Conservation (phyloP, 2,113 vertebrate genomes). For the Sapayoa aenigma region DNA sequence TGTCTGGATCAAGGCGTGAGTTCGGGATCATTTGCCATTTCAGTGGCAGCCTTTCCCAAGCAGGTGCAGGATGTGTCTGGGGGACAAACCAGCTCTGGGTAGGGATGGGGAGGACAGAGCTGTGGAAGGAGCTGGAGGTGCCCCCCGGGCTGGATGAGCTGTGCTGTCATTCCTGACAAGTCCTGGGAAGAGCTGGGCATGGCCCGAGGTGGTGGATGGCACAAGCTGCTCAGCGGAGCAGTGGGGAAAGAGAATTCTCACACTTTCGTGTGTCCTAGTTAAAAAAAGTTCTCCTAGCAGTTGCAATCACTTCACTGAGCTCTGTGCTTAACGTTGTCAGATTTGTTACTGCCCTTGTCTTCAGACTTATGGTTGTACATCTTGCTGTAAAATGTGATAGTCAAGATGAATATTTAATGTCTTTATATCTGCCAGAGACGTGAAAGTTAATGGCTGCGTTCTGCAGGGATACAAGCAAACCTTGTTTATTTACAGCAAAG, state of each 20-base stretch:
- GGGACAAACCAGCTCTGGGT: rapidly evolving
- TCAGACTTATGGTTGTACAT: not conserved
- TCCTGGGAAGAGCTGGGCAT: not conserved
- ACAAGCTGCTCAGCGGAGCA: rapidly evolving
- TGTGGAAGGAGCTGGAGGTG: not conserved
- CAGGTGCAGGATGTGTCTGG: not conserved
- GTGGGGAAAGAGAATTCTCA: not conserved
- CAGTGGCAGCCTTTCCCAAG: not conserved
- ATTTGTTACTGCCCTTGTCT: not conserved
- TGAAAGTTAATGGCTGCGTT: not conserved
- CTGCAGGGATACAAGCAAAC: not conserved
- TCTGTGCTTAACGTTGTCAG: not conserved
- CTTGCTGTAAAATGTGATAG: not conserved
- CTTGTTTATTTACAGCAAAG: conserved; percentile 1
- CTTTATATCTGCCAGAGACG: not conserved
- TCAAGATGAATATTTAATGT: not conserved
- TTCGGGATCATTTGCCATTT: not conserved
- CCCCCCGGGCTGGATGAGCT: not conserved
- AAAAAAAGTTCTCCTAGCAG: not conserved
- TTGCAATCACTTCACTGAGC: not conserved
- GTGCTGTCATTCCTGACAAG: not conserved
- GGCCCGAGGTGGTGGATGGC: not conserved
- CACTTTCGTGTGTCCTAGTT: not conserved
- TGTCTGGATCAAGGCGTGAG: not conserved
- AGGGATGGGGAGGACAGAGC: not conserved